Conservation (phyloP, 2,797 vertebrate genomes). For the Gila robusta region DNA sequence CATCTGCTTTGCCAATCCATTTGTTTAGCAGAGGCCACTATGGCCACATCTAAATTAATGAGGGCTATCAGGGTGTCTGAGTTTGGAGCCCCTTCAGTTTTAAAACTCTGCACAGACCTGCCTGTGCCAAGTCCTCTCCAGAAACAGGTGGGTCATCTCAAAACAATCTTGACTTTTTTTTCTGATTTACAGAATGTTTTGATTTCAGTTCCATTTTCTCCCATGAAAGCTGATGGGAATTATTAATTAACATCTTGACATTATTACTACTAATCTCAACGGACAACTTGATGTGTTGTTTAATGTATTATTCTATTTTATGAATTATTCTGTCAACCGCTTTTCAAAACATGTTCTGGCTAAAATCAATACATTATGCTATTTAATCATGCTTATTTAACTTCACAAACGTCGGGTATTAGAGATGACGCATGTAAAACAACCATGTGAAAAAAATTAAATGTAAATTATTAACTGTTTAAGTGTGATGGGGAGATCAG, state of each 20-base stretch:
- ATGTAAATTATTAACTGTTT: neutral
- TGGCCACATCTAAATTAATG: constrained; percentile 84
- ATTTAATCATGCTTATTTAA: neutral
- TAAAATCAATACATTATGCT: neutral
- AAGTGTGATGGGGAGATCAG: neutral
- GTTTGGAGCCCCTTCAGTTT: constrained; percentile 89
- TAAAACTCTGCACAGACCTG: constrained; percentile 80
- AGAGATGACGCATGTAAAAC: neutral
- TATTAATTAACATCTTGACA: neutral
- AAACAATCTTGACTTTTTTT: neutral
- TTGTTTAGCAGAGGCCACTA: constrained; percentile 43
- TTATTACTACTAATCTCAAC: neutral
- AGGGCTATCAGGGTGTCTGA: constrained; percentile 87
- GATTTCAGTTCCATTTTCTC: neutral
- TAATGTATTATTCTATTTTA: neutral
- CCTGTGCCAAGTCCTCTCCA: constrained; percentile 80
- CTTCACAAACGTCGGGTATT: neutral
- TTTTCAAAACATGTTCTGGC: neutral
- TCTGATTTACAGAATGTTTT: neutral
- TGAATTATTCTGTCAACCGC: neutral
- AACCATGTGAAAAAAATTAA: neutral
- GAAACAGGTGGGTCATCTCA: constrained; percentile 79
- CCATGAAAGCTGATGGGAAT: neutral
- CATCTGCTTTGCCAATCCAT: neutral
- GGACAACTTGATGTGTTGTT: neutral